These are phyloP conservation scores for Alfaro cultratus DNA, from an alignment of 2,797 vertebrate genomes.

Conservation along the genomic window DNA sequence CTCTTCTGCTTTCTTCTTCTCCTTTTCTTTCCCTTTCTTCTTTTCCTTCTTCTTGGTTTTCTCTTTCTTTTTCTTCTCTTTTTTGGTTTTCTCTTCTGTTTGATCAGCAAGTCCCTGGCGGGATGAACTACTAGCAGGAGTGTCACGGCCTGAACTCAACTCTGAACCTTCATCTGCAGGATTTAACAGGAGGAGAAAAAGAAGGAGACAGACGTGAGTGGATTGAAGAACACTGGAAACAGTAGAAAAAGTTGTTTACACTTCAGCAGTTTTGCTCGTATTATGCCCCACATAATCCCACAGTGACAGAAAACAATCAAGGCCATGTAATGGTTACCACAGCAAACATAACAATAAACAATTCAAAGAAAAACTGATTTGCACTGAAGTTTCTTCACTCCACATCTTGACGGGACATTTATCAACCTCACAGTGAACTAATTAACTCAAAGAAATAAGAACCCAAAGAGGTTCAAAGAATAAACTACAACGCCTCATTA, in stretches of 20 bases:
- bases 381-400: background rate
- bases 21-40: slow-evolving; percentile 87
- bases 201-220: background rate
- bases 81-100: slow-evolving; percentile 81
- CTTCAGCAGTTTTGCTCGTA: background rate
- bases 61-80: slow-evolving; percentile 89
- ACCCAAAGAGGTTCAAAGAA: slow-evolving; percentile 36
- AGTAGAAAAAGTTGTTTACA: background rate
- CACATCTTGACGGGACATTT: slow-evolving; percentile 18
- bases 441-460: slow-evolving; percentile 42
- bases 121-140: slow-evolving; percentile 84
- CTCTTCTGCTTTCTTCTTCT: slow-evolving; percentile 87
- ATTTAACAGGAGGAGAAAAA: background rate
- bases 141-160: slow-evolving; percentile 90
- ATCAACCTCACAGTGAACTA: slow-evolving; percentile 43
- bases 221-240: background rate
- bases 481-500: slow-evolving; percentile 58
- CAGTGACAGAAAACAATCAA: background rate
- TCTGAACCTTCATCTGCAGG: slow-evolving; percentile 89
- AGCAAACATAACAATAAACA: background rate
- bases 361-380: background rate
- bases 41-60: slow-evolving; percentile 91
- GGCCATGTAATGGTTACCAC: background rate
- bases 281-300: background rate
- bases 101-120: slow-evolving; percentile 79